phyloP scores from a whole-genome alignment of 2,113 vertebrate genomes.

The Cathartes aura region DNA sequence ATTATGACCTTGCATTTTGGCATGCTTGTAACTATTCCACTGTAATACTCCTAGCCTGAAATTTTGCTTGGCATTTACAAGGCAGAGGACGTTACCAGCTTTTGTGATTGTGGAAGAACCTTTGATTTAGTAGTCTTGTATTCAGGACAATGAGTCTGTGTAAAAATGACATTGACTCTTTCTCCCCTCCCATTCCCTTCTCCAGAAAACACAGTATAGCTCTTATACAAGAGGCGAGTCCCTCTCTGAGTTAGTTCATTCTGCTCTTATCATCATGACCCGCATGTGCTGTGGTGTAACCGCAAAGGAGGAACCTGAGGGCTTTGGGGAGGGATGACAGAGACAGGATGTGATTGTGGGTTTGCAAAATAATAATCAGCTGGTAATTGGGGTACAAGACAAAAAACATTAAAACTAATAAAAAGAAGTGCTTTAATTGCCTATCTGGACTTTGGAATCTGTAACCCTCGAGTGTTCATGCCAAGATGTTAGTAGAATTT shows the following conservation, averaged over 20 bases:
- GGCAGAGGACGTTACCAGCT: accelerated
- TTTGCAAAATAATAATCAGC: not conserved
- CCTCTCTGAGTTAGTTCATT: not conserved
- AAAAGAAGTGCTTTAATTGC: not conserved
- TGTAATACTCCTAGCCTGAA: not conserved
- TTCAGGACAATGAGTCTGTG: not conserved
- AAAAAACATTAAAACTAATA: not conserved
- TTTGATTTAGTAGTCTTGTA: not conserved
- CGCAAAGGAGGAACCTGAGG: not conserved
- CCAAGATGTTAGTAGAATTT: not conserved
- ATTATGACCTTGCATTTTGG: not conserved
- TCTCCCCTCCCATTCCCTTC: accelerated
- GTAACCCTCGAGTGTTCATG: not conserved
- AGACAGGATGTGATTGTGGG: not conserved
- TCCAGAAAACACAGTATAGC: not conserved
- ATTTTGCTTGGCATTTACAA: not conserved
- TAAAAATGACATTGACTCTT: not conserved
- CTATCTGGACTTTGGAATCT: not conserved
- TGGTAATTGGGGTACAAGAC: not conserved
- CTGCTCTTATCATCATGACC: not conserved
- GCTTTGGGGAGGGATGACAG: not conserved
- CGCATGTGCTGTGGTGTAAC: not conserved
- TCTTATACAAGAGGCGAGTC: not conserved
- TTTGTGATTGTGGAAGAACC: not conserved
- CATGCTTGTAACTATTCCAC: not conserved